Conservation (phyloP, 2,113 vertebrate species). For the Elephas maximus region DNA sequence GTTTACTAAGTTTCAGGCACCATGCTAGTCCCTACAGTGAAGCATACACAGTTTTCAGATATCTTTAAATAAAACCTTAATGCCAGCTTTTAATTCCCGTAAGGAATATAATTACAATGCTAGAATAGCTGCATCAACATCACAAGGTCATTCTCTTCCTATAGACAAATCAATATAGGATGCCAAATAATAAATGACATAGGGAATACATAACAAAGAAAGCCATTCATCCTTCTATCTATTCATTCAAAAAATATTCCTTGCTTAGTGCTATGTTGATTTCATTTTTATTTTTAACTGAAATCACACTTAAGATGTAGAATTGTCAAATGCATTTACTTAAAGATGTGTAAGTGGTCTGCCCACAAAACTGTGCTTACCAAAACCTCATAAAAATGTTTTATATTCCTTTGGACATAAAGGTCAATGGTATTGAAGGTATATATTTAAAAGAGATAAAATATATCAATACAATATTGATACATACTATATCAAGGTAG, state of each 20-base stretch:
- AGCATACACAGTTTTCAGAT: neutral
- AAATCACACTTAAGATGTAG: conserved; percentile 27
- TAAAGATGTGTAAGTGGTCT: conserved; percentile 32
- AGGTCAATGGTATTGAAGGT: neutral
- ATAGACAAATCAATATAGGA: conserved; percentile 47
- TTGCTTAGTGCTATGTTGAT: neutral
- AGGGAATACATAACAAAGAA: conserved; percentile 10
- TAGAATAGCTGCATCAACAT: neutral
- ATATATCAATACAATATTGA: conserved; percentile 42
- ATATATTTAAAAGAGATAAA: conserved; percentile 48
- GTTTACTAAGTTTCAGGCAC: neutral
- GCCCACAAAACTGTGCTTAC: neutral
- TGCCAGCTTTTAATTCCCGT: conserved; percentile 6
- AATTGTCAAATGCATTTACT: conserved; percentile 57
- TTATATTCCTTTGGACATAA: conserved; percentile 46
- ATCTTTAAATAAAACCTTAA: conserved; percentile 41
- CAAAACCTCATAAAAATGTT: neutral
- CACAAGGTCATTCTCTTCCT: neutral
- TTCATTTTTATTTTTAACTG: conserved; percentile 42
- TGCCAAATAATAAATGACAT: conserved; percentile 1
- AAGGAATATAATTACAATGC: conserved; percentile 5
- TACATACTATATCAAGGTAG: neutral
- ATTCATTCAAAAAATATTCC: conserved; percentile 65
- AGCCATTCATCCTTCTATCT: conserved; percentile 35
- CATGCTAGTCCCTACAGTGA: neutral